Evolutionary conservation across 2,888 invertebrate genomes (phyloP).

Genomic region (Tetragonisca angustula): DNA sequence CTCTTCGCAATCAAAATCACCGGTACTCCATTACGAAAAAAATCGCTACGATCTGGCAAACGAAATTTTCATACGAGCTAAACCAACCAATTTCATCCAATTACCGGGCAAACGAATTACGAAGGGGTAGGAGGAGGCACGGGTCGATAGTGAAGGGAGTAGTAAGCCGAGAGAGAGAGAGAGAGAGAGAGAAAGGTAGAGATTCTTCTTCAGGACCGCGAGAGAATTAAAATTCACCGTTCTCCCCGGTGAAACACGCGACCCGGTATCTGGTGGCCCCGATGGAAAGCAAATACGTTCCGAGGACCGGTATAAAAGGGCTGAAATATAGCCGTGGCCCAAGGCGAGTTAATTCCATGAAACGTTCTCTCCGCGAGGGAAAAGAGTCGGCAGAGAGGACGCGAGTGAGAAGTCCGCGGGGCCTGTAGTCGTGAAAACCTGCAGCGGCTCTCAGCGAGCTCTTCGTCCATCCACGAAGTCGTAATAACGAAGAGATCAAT

Average conservation of each 20-base stretch:
- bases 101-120: not conserved
- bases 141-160: not conserved
- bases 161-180: no score
- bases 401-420: slow-evolving; percentile 36
- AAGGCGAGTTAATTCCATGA: slow-evolving; percentile 50
- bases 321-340: slow-evolving; percentile 36
- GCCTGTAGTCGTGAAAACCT: slow-evolving; percentile 40
- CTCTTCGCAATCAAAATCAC: no score
- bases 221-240: slow-evolving; percentile 21
- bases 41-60: no score
- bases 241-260: slow-evolving; percentile 17
- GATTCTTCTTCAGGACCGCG: not conserved
- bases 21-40: no score
- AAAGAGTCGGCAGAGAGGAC: slow-evolving; percentile 36
- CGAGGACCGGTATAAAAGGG: slow-evolving; percentile 36
- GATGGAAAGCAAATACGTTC: slow-evolving; percentile 26
- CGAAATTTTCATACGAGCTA: not conserved
- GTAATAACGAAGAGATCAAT: not conserved
- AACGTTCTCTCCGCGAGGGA: slow-evolving; percentile 26
- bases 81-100: not conserved
- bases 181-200: not conserved
- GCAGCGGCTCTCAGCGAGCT: slow-evolving; percentile 30
- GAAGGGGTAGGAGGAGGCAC: not conserved
- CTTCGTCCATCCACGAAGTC: not conserved
- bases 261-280: not conserved